Conservation (phyloP, 2,797 vertebrate species). For the Gadopsis bispinosus region DNA sequence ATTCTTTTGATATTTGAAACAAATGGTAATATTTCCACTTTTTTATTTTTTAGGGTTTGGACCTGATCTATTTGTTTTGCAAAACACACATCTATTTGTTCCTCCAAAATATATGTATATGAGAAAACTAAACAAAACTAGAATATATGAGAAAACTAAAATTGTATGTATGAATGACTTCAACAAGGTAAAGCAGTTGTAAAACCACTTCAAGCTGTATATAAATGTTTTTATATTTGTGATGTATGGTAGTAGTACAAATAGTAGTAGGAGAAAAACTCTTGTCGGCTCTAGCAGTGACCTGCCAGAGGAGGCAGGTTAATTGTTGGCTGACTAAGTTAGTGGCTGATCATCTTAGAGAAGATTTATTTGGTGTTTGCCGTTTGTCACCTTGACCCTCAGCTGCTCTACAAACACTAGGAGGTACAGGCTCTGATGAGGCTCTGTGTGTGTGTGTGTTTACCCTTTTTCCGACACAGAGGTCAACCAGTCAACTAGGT, state of each 20-base stretch:
- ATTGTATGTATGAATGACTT: neutral
- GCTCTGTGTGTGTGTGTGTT: conserved; percentile 41
- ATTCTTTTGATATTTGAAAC: neutral
- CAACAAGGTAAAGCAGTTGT: neutral
- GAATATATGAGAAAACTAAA: neutral
- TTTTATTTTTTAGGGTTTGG: neutral
- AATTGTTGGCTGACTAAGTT: conserved; percentile 63
- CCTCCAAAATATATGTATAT: neutral
- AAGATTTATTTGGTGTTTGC: conserved; percentile 73
- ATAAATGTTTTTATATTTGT: neutral
- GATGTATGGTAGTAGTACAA: neutral
- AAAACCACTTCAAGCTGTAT: neutral
- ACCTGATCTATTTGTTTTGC: neutral
- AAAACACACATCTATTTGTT: neutral
- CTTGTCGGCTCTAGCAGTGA: conserved; percentile 11
- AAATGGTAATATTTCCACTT: neutral
- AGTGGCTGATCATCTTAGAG: conserved; percentile 45
- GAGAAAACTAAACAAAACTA: too few relatives aligned
- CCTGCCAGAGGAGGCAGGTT: conserved; percentile 41
- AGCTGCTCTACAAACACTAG: conserved; percentile 67
- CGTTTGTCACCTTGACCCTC: conserved; percentile 75
- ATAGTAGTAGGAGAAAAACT: neutral
- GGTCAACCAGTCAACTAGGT: conserved; percentile 79
- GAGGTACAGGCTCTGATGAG: conserved; percentile 49
- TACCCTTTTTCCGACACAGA: conserved; percentile 51